phyloP scores from a whole-genome alignment of 2,797 vertebrate species.

The Sparus aurata region DNA sequence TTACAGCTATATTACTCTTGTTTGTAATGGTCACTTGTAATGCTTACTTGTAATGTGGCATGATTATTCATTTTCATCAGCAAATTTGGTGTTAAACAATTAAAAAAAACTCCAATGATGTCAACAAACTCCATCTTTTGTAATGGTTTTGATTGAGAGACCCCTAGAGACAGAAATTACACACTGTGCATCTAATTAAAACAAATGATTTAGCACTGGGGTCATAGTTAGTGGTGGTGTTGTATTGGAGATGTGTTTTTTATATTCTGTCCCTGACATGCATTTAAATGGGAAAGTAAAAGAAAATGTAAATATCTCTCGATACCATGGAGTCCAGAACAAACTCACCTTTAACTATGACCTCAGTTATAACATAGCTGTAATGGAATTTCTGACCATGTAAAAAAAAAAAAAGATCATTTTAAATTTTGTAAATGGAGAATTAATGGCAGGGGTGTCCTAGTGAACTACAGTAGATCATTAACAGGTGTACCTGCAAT shows the following conservation, averaged over 20 bases:
- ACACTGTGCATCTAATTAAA: too few relatives aligned
- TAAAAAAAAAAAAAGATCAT: background rate
- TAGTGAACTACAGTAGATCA: background rate
- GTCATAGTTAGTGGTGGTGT: background rate
- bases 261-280: background rate
- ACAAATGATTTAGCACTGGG: background rate
- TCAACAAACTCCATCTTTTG: too few relatives aligned
- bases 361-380: background rate
- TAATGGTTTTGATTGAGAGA: too few relatives aligned
- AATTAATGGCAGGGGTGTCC: background rate
- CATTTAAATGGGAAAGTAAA: background rate
- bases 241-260: too few relatives aligned
- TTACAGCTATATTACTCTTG: too few relatives aligned
- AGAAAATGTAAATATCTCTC: background rate
- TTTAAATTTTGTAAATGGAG: background rate
- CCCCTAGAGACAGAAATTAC: too few relatives aligned
- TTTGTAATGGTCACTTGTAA: too few relatives aligned
- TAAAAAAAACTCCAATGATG: too few relatives aligned
- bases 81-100: too few relatives aligned
- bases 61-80: too few relatives aligned
- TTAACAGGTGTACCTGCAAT: background rate
- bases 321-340: background rate
- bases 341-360: background rate
- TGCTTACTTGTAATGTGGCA: too few relatives aligned
- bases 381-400: background rate